Evolutionary conservation across 2,888 invertebrate genomes (phyloP).

Genomic region (Folsomia manolachei): DNA sequence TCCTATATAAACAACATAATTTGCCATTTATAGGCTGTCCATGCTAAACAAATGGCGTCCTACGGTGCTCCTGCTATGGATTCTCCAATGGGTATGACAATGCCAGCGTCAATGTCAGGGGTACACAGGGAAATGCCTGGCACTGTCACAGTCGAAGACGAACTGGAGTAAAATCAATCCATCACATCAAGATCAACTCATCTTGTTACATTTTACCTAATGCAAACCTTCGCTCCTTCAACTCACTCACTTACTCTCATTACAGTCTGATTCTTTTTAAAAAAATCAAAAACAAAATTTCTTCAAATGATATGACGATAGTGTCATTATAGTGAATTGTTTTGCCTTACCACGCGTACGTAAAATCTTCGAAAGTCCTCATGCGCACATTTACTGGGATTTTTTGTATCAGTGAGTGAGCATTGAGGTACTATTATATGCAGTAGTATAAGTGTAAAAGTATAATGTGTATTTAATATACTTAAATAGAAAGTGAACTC

Average conservation of each 20-base stretch:
- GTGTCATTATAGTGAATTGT: too few species aligned
- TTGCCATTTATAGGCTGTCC: constrained; percentile 43
- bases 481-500: too few species aligned
- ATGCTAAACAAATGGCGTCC: constrained; percentile 45
- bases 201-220: background rate
- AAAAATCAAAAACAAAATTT: background rate
- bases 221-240: background rate
- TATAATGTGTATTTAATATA: too few species aligned
- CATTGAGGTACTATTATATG: too few species aligned
- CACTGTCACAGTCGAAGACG: constrained; percentile 41
- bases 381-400: too few species aligned
- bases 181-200: background rate
- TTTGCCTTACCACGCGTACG: too few species aligned
- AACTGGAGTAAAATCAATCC: constrained; percentile 39
- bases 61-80: constrained; percentile 39
- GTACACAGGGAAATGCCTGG: constrained; percentile 18
- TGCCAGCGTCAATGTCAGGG: constrained; percentile 17
- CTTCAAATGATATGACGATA: too few species aligned
- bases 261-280: background rate
- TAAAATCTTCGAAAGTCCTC: too few species aligned
- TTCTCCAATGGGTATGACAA: constrained; percentile 24
- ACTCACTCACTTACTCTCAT: background rate
- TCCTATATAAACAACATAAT: too few species aligned
- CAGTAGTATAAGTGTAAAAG: too few species aligned
- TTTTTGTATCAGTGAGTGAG: too few species aligned